Evolutionary conservation across 2,113 vertebrate species (phyloP), one percentile per base, ranked within the genome.

Genomic region (Vanacampus margaritifer): DNA sequence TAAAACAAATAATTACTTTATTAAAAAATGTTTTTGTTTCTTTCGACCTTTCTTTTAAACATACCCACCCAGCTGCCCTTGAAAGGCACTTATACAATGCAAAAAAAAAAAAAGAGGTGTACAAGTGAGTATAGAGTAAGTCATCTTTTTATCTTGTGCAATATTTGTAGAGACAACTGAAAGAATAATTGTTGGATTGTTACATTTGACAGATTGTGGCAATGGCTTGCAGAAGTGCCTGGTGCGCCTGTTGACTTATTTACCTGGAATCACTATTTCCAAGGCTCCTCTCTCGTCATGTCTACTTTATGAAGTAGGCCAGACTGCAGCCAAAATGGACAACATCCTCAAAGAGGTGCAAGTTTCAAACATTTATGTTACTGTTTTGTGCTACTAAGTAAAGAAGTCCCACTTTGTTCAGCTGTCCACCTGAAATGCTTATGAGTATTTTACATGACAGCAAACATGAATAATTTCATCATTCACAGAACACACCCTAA

Each of bases 231-330:
- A 88, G 78, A 92, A 83, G 72, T 92, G 93, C 84, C 13, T 94
- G 76, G 93, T 98, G 68, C 90, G 95, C n/a, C 86, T 99, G 72
- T 76, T 99, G 83, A 95, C 91, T 0, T 98, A 94, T 80, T 88
- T 97, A 57, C 94, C 94, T 0, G 96, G 96, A 12, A 88, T 24
- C 0, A 89, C 89, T 0, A 69, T 96, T 2, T 92, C 94, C 3
- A 92, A 92, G 65, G 72, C 91, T 36, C 79, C 89, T 13, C 0
- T 82, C 67, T 84, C 84, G 1, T 62, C 92, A 3, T 80, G 84
- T 70, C 79, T 96, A 2, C 78, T 95, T 1, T 95, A 91, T 48
- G 87, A 96, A 61, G 69, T 92, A 0, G 97, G 97, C 4, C 92
- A 83, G 46, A 87, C 89, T 0, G 94, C 94, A 36, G 96, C 95